phyloP scores from a whole-genome alignment of 2,888 invertebrate species.

The Melikaiella ostensackeni region DNA sequence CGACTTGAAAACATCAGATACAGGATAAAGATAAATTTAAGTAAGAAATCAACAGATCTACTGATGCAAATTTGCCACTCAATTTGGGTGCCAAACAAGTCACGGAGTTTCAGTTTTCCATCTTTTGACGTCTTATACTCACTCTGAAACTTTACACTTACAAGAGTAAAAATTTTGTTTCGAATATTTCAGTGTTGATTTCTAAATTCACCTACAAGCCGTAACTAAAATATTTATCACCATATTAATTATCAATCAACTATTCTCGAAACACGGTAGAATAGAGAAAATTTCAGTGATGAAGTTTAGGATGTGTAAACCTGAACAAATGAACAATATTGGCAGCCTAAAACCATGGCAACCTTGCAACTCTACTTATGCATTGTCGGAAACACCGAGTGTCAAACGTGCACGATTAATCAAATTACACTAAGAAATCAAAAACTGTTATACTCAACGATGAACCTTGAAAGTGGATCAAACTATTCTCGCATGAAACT shows the following conservation, averaged over 20 bases:
- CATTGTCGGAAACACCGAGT: slow-evolving; percentile 17
- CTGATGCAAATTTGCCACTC: background rate
- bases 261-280: too few species aligned
- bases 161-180: too few species aligned
- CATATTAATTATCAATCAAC: too few species aligned
- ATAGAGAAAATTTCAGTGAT: too few species aligned
- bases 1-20: background rate
- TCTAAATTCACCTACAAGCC: too few species aligned
- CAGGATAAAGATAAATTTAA: background rate
- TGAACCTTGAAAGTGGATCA: slow-evolving; percentile 9
- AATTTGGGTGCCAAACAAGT: background rate
- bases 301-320: background rate
- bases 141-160: too few species aligned
- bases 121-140: background rate
- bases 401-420: slow-evolving; percentile 37
- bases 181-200: too few species aligned
- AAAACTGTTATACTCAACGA: background rate
- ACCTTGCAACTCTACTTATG: slow-evolving; percentile 26
- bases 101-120: background rate
- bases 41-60: background rate
- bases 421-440: slow-evolving; percentile 23
- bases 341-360: background rate
- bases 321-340: background rate
- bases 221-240: too few species aligned
- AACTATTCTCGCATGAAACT: slow-evolving; percentile 55